Evolutionary conservation across 2,797 vertebrate species (phyloP), one percentile per base, ranked within the genome.

Genomic region (Saxicola maurus): DNA sequence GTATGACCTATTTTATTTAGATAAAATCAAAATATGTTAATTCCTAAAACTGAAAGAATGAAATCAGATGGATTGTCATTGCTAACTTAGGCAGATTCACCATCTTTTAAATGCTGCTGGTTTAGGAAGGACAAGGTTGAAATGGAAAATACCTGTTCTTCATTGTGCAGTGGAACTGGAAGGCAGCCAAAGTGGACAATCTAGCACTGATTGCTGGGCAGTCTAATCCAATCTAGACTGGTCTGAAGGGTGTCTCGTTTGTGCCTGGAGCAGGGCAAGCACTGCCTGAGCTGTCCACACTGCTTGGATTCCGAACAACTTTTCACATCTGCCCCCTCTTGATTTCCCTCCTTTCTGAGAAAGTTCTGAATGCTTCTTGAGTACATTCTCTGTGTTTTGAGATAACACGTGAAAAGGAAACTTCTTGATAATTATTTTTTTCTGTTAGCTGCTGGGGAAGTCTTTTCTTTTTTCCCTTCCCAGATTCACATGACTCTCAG

Each of bases 401-500:
- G 88, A 73, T 60, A 89, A 57, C 73, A 66, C 1, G 4, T 67
- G 81, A 86, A 71, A 72, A 90, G 73, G 56, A 94, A 92, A 38
- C 51, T 66, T 82, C 60, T 79, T 86, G 61, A 56, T 62, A 59
- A 57, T 57, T n/a, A 8, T 76, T 87, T 67, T 85, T 80, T 73
- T 62, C 59, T 76, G 21, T 56, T 69, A 78, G 45, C 79, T 85
- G 69, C 69, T 59, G 59, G 57, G 72, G 66, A 88, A 87, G 18
- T 87, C 24, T 94, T 79, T 37, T 79, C 45, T 59, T 46, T 72
- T 75, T 82, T 59, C 42, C 46, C 73, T 87, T 80, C 62, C 57
- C 38, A 62, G 64, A 40, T 90, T 89, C 92, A 86, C 84, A 94
- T 93, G 92, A 92, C 83, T 94, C 46, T 66, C 90, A 94, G 87